Evolutionary conservation across 2,888 invertebrate genomes (phyloP), one percentile per base, ranked within the genome.

Genomic region (Xestia xanthographa): DNA sequence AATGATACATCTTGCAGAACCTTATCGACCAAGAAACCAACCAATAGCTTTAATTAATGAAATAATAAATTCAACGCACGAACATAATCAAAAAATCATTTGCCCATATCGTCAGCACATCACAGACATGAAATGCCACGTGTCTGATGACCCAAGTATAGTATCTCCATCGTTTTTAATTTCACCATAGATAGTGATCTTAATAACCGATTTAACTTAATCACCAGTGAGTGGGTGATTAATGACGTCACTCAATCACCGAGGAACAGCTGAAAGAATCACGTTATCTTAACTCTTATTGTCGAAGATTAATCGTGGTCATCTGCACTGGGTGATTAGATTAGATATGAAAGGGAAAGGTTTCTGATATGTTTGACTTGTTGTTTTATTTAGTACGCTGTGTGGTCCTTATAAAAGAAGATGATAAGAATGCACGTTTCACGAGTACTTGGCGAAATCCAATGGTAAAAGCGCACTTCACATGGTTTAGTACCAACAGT

Each of bases 191-290:
- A 82, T 77, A 71, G 66, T 72, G 45, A 85, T 82, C 85, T 77
- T 77, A 71, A 77, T 77, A 85, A 77, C 69, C 38, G 60, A 69
- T 82, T 85, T 72, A 53, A 72, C 45, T 29, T 85, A 74, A 83
- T 77, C 86, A 83, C 68, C 69, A 38, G 71, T 29, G 70, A 74
- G 72, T 69, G 62, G 41, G 73, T 83, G 77, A 83, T 85, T 77
- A 70, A 85, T 85, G 74, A 77, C 53, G 77, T 63, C 74, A 74
- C n/a, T 82, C 43, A 63, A 82, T 72, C 86, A 67, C 62, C 38
- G 41, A 8, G 14, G 41, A 65, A 8, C 72, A 74, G 66, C 69
- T 69, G 71, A 85, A 71, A 75, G 53, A 56, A 72, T 43, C 41
- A 60, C 53, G 67, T 85, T 85, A 85, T 85, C 63, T 73, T 65